Evolutionary conservation across 2,113 vertebrate species (phyloP).

Genomic region (Aramus guarauna): DNA sequence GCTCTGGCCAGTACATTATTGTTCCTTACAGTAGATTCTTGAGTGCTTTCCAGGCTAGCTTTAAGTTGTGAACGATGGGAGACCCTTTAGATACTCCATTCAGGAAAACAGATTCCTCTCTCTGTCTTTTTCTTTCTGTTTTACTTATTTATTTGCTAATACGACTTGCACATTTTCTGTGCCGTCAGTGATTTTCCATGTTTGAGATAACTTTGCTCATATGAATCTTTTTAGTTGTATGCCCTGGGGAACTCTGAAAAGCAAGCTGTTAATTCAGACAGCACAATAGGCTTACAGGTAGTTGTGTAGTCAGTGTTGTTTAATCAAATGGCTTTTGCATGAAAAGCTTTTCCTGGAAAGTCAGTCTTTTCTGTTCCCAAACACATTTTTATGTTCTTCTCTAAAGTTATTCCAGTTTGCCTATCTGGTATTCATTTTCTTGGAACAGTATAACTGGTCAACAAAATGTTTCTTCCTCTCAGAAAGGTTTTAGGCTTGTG

Average conservation of each 20-base stretch:
- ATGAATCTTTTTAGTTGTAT: neutral
- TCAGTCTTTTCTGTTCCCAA: neutral
- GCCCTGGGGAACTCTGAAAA: neutral
- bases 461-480: slow-evolving; percentile 18
- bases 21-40: neutral
- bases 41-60: neutral
- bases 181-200: neutral
- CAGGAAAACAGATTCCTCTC: neutral
- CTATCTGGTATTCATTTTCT: slow-evolving; percentile 55
- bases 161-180: accelerated
- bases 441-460: neutral
- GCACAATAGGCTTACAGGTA: neutral
- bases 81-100: neutral
- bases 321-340: neutral
- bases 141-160: neutral
- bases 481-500: neutral
- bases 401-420: slow-evolving; percentile 38
- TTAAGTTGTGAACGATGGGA: neutral
- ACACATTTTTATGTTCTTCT: slow-evolving; percentile 22
- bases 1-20: neutral
- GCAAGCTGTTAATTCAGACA: neutral
- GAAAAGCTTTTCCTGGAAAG: slow-evolving; percentile 26
- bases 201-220: neutral
- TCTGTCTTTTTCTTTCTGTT: neutral
- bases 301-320: neutral